Evolutionary conservation across 2,888 invertebrate species (phyloP).

Genomic region (Mythimna albipuncta): DNA sequence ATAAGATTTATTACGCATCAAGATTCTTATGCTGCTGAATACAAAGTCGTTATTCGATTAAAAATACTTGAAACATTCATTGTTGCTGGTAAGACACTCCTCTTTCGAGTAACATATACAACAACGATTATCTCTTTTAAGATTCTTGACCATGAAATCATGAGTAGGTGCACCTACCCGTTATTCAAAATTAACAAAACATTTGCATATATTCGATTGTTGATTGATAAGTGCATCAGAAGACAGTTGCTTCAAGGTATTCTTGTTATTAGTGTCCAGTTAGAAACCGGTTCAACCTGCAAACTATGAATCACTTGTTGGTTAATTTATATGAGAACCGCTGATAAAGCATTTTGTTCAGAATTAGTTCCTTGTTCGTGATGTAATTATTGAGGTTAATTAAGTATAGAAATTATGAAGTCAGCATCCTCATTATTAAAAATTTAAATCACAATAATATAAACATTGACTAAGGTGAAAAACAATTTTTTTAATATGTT

Average conservation of each 20-base stretch:
- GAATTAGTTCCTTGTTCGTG: conserved; percentile 44
- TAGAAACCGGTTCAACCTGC: conserved; percentile 49
- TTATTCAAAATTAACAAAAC: conserved; percentile 39
- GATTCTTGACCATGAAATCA: conserved; percentile 40
- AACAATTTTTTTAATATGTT: not conserved
- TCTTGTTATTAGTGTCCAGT: conserved; percentile 50
- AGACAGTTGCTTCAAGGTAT: conserved; percentile 54
- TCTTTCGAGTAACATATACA: conserved; percentile 19
- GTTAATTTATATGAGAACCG: conserved; percentile 46
- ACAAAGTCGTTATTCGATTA: conserved; percentile 38
- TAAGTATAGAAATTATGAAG: conserved; percentile 40
- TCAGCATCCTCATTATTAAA: conserved; percentile 16
- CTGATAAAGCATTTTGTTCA: conserved; percentile 32
- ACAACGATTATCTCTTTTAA: conserved; percentile 39
- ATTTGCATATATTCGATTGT: conserved; percentile 53
- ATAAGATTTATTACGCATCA: conserved; percentile 64
- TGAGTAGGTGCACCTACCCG: conserved; percentile 1
- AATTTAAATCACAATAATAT: conserved; percentile 17
- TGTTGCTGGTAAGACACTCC: conserved; percentile 33
- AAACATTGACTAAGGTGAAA: not conserved
- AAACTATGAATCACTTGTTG: conserved; percentile 51
- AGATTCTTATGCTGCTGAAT: conserved; percentile 25
- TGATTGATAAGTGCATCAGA: conserved; percentile 54
- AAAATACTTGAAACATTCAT: conserved; percentile 41
- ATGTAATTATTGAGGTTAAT: conserved; percentile 41